phyloP scores from a whole-genome alignment of 2,888 invertebrate genomes.

The Scrobipalpa costella region DNA sequence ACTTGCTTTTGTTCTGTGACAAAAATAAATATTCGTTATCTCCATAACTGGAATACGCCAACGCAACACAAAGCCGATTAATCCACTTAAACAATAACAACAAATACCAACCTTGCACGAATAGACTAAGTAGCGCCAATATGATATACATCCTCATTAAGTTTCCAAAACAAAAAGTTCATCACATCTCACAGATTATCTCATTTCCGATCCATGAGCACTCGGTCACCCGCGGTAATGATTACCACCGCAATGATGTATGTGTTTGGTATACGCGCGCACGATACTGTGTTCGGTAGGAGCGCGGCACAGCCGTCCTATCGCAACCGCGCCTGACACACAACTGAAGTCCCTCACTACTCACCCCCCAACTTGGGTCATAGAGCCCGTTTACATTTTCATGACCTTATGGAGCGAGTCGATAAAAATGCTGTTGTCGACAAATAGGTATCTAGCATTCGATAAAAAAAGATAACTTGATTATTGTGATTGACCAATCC shows the following conservation, averaged over 20 bases:
- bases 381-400: conserved; percentile 65
- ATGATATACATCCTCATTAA: conserved; percentile 72
- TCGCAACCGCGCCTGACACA: conserved; percentile 47
- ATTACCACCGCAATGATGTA: conserved; percentile 40
- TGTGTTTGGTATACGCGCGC: conserved; percentile 44
- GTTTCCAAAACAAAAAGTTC: conserved; percentile 57
- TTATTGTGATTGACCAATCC: conserved; percentile 5
- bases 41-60: too few species aligned
- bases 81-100: not conserved
- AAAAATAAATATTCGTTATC: too few species aligned
- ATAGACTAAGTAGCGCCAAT: conserved; percentile 64
- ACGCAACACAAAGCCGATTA: too few species aligned
- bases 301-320: conserved; percentile 45
- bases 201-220: conserved; percentile 42
- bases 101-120: conserved; percentile 66
- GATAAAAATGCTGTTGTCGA: conserved; percentile 49
- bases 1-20: too few species aligned
- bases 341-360: conserved; percentile 58
- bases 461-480: conserved; percentile 11
- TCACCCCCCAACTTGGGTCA: conserved; percentile 60
- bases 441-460: conserved; percentile 36
- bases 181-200: conserved; percentile 64
- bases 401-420: conserved; percentile 66
- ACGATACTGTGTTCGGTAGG: conserved; percentile 39
- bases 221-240: conserved; percentile 50